These are phyloP conservation scores for Zonitis immaculata DNA, from an alignment of 2,888 invertebrate genomes.

Conservation along the genomic window DNA sequence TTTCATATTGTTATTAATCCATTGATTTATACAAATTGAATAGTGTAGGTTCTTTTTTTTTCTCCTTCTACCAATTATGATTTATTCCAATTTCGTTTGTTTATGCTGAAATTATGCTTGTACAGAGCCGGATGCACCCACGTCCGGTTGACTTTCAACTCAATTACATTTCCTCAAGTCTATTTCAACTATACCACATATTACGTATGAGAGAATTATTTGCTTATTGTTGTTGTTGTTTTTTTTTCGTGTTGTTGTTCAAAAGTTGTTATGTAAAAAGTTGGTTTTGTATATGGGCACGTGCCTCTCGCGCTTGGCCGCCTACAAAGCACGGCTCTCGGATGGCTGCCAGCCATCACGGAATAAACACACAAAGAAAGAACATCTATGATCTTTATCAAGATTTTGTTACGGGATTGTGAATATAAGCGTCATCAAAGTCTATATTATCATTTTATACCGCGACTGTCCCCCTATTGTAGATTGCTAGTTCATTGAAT, in stretches of 20 bases:
- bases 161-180: background rate
- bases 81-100: background rate
- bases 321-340: constrained; percentile 34
- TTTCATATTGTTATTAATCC: background rate
- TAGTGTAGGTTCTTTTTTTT: background rate
- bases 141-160: background rate
- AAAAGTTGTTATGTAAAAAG: constrained; percentile 1
- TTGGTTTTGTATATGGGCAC: constrained; percentile 34
- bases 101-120: too few relatives aligned
- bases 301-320: constrained; percentile 39
- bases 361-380: constrained; percentile 34
- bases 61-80: too few relatives aligned
- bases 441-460: too few relatives aligned
- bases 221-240: background rate
- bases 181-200: background rate
- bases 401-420: constrained; percentile 17
- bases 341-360: constrained; percentile 38
- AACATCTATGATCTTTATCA: constrained; percentile 38
- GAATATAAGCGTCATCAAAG: constrained; percentile 16
- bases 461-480: too few relatives aligned
- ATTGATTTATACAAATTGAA: background rate
- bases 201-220: background rate
- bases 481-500: too few relatives aligned
- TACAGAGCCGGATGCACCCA: background rate
- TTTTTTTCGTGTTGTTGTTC: background rate